Evolutionary conservation across 2,888 invertebrate genomes (phyloP).

Genomic region (Buathra laborator): DNA sequence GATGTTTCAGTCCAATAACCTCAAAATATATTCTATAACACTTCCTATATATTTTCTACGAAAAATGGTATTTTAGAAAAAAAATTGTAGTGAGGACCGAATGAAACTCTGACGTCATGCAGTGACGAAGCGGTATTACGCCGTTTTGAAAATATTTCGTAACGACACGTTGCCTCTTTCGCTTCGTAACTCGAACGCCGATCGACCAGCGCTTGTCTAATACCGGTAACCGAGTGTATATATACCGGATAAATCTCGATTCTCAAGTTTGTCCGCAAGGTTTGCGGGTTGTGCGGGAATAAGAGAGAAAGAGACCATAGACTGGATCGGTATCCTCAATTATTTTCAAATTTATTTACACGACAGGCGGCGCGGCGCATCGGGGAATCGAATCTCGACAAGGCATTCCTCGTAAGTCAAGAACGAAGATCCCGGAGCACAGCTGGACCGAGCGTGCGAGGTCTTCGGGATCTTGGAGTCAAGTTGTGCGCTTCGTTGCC

Average conservation of each 20-base stretch:
- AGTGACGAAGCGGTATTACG: not conserved
- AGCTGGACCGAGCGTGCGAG: conserved; percentile 15
- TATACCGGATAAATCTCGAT: not conserved
- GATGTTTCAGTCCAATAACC: not conserved
- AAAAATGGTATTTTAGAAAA: not conserved
- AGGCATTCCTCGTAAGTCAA: conserved; percentile 64
- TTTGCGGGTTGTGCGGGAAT: not conserved
- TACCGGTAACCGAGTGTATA: not conserved
- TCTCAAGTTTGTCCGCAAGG: not conserved
- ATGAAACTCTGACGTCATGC: not conserved
- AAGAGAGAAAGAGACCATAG: conserved; percentile 46
- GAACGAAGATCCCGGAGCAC: conserved; percentile 41
- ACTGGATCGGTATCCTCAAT: conserved; percentile 58
- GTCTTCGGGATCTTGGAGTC: conserved; percentile 20
- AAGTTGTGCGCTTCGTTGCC: conserved; percentile 30
- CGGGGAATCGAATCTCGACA: conserved; percentile 63
- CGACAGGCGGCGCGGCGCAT: conserved; percentile 54
- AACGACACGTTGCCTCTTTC: not conserved
- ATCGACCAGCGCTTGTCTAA: not conserved
- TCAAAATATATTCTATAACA: not conserved
- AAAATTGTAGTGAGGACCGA: not conserved
- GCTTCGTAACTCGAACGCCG: not conserved
- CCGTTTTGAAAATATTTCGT: not conserved
- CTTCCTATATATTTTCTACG: not conserved
- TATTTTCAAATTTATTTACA: conserved; percentile 67